Evolutionary conservation across 1,140 invertebrate genomes (phyloP).

Genomic region (Lasaia peninsularis): DNA sequence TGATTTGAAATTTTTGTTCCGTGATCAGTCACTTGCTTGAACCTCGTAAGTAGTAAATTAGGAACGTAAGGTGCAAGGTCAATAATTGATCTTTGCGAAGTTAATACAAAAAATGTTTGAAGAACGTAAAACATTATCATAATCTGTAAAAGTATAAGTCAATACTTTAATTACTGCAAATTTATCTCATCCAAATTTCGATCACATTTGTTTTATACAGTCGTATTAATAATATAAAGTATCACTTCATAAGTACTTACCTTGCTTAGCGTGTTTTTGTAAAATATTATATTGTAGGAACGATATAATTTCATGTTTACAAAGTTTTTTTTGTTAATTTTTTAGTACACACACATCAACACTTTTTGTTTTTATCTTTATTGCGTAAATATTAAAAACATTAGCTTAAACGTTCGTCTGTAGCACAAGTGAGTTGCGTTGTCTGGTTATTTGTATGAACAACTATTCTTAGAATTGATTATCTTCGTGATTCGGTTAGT

Average conservation of each 20-base stretch:
- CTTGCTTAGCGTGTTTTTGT: neutral
- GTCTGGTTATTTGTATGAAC: neutral
- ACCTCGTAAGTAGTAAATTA: neutral
- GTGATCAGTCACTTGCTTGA: neutral
- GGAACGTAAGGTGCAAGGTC: neutral
- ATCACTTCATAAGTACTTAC: neutral
- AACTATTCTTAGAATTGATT: slow-evolving; percentile 9
- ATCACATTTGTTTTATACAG: too few species aligned
- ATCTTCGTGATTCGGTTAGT: neutral
- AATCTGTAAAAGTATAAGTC: neutral
- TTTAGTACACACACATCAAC: neutral
- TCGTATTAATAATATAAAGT: too few species aligned
- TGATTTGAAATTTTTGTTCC: neutral
- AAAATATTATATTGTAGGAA: neutral
- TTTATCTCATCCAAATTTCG: neutral
- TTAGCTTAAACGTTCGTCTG: neutral
- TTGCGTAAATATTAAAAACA: neutral
- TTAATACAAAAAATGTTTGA: neutral
- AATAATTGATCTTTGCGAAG: neutral
- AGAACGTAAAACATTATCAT: neutral
- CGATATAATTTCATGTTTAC: too few species aligned
- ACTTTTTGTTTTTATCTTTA: neutral
- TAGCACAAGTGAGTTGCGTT: neutral
- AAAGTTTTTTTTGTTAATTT: neutral
- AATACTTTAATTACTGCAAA: neutral